Percentiles rank a stretch among this genome's conserved stretches.
Evolutionary conservation across 64 coral and sea anemone genomes (phyloP).

Genomic region (Pachyseris speciosa): DNA sequence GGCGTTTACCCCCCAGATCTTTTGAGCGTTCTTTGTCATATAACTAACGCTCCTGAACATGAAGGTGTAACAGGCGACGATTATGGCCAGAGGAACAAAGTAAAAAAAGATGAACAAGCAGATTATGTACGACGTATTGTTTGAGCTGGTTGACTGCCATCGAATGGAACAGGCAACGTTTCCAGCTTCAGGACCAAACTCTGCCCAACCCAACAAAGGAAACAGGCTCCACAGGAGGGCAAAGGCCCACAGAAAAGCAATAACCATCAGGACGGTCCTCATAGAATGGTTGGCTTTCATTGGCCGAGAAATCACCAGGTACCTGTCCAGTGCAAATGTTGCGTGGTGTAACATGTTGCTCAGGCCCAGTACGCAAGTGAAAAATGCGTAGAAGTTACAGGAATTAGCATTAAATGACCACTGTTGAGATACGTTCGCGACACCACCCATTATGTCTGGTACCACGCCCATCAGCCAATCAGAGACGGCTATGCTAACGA

Average conservation of each 20-base stretch:
- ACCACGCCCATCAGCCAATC: constrained; percentile 44
- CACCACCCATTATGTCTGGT: constrained; percentile 9
- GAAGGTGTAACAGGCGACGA: constrained; percentile 31
- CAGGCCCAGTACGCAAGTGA: constrained; percentile 36
- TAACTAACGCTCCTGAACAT: constrained; percentile 33
- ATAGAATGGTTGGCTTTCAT: neutral
- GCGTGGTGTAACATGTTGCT: constrained; percentile 65
- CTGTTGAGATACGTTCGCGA: constrained; percentile 1
- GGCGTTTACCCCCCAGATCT: constrained; percentile 51
- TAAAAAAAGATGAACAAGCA: constrained; percentile 68
- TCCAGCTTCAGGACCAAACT: constrained; percentile 40
- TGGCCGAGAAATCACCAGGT: constrained; percentile 6
- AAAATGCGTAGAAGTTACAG: constrained; percentile 54
- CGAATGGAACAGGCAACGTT: constrained; percentile 51
- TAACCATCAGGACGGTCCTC: neutral
- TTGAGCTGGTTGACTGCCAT: constrained; percentile 40
- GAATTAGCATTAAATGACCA: neutral
- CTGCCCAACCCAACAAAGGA: constrained; percentile 72
- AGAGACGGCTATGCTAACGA: constrained; percentile 74
- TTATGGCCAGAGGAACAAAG: constrained; percentile 40
- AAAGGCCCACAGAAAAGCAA: constrained; percentile 21
- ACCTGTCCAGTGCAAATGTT: constrained; percentile 48
- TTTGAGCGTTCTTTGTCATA: constrained; percentile 60
- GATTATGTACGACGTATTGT: constrained; percentile 36
- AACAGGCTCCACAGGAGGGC: constrained; percentile 54